A percentile compares a stretch with the other conserved stretches of the same genome.
Evolutionary conservation across 2,797 vertebrate genomes (phyloP).

Genomic region (Avahi laniger): DNA sequence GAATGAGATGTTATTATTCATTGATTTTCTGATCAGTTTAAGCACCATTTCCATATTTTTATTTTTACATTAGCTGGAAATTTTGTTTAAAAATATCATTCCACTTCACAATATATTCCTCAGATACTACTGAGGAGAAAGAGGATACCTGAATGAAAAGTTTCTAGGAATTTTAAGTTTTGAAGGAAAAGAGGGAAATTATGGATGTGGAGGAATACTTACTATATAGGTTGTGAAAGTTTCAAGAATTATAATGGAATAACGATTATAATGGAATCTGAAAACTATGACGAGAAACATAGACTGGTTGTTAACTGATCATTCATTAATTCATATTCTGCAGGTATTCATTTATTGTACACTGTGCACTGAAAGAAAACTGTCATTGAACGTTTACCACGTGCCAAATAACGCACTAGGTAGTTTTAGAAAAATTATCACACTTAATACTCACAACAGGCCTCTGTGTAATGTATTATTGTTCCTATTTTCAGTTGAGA

Average conservation of each 20-base stretch:
- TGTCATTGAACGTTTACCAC: background rate
- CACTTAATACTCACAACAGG: background rate
- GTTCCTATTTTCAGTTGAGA: background rate
- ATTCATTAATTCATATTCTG: background rate
- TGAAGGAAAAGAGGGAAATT: background rate
- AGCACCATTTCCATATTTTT: background rate
- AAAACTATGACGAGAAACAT: background rate
- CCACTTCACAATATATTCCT: background rate
- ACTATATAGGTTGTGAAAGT: background rate
- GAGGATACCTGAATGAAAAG: background rate
- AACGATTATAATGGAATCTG: background rate
- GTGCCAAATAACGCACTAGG: background rate
- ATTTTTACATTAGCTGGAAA: background rate
- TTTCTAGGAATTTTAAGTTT: slow-evolving; percentile 9
- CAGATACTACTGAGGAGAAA: background rate
- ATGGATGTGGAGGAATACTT: background rate
- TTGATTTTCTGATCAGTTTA: background rate
- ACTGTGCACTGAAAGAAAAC: background rate
- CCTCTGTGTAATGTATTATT: background rate
- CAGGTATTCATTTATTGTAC: background rate
- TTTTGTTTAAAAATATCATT: background rate
- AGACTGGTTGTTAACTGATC: background rate
- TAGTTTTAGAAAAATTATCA: background rate
- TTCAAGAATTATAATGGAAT: background rate
- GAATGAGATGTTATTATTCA: background rate